phyloP scores from a whole-genome alignment of 2,888 invertebrate genomes.

The Hydroisotoma schaefferi region DNA sequence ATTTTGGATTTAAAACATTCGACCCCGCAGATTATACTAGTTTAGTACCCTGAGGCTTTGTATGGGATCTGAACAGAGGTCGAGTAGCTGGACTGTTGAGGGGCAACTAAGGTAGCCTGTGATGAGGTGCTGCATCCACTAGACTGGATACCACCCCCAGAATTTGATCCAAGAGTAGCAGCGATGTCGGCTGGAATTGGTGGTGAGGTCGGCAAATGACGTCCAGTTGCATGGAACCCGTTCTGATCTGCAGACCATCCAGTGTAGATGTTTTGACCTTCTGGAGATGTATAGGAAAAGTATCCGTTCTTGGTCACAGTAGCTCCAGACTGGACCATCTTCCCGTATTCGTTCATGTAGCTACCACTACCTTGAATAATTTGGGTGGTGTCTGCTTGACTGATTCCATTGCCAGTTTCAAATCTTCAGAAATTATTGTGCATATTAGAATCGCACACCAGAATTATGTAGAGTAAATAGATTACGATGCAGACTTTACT shows the following conservation, averaged over 20 bases:
- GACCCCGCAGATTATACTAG: no score
- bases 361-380: constrained; percentile 15
- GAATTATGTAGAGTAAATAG: not conserved
- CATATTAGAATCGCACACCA: no score
- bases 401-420: constrained; percentile 33
- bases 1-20: no score
- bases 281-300: constrained; percentile 28
- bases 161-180: constrained; percentile 13
- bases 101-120: not conserved
- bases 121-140: not conserved
- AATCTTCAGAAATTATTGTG: no score
- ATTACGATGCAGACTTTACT: not conserved
- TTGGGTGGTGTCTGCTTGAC: constrained; percentile 17
- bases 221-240: constrained; percentile 26
- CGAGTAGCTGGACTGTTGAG: not conserved
- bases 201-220: constrained; percentile 26
- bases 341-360: constrained; percentile 25
- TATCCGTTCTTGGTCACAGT: constrained; percentile 25
- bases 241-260: constrained; percentile 28
- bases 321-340: constrained; percentile 17
- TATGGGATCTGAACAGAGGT: no score
- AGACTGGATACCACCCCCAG: not conserved
- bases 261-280: constrained; percentile 28
- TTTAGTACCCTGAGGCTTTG: no score
- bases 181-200: constrained; percentile 32